Evolutionary conservation across 2,888 invertebrate genomes (phyloP), one percentile per base, ranked within the genome.

Genomic region (Orthosia incerta): DNA sequence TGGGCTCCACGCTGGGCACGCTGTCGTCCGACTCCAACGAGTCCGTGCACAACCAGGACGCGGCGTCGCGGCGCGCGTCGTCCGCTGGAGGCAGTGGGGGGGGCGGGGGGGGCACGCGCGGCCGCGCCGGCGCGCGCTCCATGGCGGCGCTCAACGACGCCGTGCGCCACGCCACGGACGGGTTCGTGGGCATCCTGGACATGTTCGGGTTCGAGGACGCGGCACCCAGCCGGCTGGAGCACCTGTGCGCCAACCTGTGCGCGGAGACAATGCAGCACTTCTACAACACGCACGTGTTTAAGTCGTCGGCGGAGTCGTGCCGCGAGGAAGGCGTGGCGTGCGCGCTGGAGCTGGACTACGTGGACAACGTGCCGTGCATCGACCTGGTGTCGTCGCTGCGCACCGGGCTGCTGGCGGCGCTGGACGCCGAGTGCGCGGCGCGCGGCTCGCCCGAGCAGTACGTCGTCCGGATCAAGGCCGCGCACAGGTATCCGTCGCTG

Each of bases 231-330:
- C 98, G 98, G 85, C 96, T 99, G 86, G 99, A 99, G 93, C 99
- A 99, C 93, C 96, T 99, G 76, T 99, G 99, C 95, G 99, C 99
- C 89, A 99, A 99, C 95, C 96, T 99, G 79, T 99, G 99, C 94
- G 99, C 99, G 0, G 99, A 99, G 96, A 99, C 99, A 50, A 99
- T 99, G 98, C 99, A 99, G 93, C 99, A 99, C 94, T 99, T 99
- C 94, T 99, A 99, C 97, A 99, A 99, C 94, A 99, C 99, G 69
- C 99, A 99, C 94, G 99, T 99, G 87, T 99, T 99, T 95, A 99
- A 99, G 94, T 98, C 98, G 31, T 98, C 98, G 85, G 98, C 98
- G 82, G 99, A 99, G 95, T 98, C 99, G 69, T 99, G 99, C 90
- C 97, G 98, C 79, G 99, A 99, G 93, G 99, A 99, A 96, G 99